Conservation (phyloP, 2,113 vertebrate species). For the Calonectris borealis region DNA sequence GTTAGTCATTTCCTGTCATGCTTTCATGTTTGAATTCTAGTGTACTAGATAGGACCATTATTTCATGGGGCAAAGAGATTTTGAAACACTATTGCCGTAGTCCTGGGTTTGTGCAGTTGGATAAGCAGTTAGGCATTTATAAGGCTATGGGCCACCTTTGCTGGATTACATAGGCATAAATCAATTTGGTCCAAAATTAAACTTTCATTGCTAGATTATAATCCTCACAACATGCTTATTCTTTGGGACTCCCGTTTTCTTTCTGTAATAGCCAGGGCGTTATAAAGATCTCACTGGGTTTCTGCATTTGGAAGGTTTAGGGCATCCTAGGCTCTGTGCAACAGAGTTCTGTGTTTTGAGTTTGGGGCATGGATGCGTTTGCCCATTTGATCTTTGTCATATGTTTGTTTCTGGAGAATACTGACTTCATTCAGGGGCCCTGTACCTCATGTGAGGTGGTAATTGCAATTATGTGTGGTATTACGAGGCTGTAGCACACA, state of each 20-base stretch:
- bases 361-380: neutral
- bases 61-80: slow-evolving; percentile 24
- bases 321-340: neutral
- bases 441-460: neutral
- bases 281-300: neutral
- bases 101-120: neutral
- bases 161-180: neutral
- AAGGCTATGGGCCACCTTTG: neutral
- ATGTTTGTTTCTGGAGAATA: neutral
- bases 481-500: neutral
- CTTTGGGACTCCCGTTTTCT: neutral
- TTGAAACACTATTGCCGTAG: neutral
- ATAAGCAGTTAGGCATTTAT: neutral
- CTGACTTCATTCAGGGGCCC: neutral
- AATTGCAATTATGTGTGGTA: neutral
- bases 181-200: neutral
- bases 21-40: neutral
- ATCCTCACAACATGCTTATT: neutral
- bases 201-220: neutral
- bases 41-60: slow-evolving; percentile 15
- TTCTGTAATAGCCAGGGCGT: neutral
- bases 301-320: neutral
- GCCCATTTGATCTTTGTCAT: too few relatives aligned
- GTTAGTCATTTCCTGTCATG: slow-evolving; percentile 57
- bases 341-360: neutral